Conservation (phyloP, 1,140 invertebrate genomes). For the Drosophila subobscura region DNA sequence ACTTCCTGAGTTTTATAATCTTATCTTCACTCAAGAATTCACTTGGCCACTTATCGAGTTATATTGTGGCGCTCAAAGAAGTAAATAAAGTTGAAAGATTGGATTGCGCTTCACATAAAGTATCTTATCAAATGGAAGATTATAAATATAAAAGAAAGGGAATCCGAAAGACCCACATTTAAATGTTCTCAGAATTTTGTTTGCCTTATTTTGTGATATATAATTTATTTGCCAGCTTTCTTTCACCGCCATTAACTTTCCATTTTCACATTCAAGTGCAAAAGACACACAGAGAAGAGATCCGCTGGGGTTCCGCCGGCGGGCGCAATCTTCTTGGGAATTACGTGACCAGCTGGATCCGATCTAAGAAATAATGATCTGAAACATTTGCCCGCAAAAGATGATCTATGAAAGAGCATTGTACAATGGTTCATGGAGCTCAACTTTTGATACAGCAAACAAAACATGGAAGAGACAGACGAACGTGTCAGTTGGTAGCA, state of each 20-base stretch:
- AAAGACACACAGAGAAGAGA: not conserved
- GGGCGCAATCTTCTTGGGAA: constrained; percentile 18
- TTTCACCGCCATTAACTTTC: constrained; percentile 22
- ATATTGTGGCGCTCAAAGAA: not conserved
- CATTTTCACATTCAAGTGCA: constrained; percentile 10
- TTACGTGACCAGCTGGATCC: constrained; percentile 37
- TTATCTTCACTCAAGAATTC: not conserved
- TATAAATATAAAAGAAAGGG: not conserved
- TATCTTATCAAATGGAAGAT: constrained; percentile 1
- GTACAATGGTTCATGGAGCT: constrained; percentile 17
- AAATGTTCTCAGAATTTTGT: not conserved
- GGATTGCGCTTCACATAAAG: not conserved
- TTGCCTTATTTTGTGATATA: not conserved
- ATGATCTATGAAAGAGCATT: constrained; percentile 42
- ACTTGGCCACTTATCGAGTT: not conserved
- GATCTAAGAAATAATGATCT: constrained; percentile 15
- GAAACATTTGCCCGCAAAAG: not conserved
- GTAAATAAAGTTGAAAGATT: not conserved
- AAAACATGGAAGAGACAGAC: constrained; percentile 9
- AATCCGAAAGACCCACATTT: too few relatives aligned
- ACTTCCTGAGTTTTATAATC: constrained; percentile 3
- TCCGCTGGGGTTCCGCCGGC: not conserved
- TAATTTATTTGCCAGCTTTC: constrained; percentile 11
- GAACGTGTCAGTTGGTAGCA: constrained; percentile 47
- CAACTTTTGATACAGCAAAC: constrained; percentile 17